Base-by-base conservation (phyloP, 2,888 invertebrate genomes). In the Orthosia gothica region DNA sequence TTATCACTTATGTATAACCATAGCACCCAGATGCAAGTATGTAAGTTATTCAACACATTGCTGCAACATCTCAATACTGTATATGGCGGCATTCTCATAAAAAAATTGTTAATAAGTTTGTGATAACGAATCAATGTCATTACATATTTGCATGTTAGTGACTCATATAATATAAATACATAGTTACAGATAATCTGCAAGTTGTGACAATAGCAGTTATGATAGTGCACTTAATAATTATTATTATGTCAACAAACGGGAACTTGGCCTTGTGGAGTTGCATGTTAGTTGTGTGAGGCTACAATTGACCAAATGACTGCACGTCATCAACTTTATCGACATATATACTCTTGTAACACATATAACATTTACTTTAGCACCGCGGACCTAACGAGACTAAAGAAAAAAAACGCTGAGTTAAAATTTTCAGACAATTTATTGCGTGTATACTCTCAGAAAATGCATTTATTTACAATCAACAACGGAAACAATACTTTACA, bases 111-210 rank as follows among this genome's bases (percentile, higher is more conserved):
- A 95, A 95, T 95, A 90, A 91, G 88, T 91, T 88, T 94, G 95
- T 94, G 95, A 93, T 93, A 92, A 93, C 92, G 91, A 91, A 92
- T 90, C 88, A 90, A 93, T 94, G 93, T 93, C 94, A 93, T 96
- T 96, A 96, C 96, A 96, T 96, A 96, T 95, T 96, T 96, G 96
- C 96, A 96, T 95, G 96, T 96, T 96, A 96, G 96, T 96, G 95
- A 96, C 96, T 96, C 94, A 96, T 95, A 96, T 96, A 96, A 96
- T 94, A 96, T 96, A 96, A 95, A 96, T 96, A 96, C 89, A 96
- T 96, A 96, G 92, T 95, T 95, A 96, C 96, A 95, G 92, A 95
- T 95, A 96, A 92, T 95, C 95, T 94, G 95, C 94, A 95, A 93
- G 93, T 92, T 92, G 93, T 95, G 96, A 95, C 95, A 91, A 92